Conservation (phyloP, 2,113 vertebrate genomes). For the Genyomyrus donnyi region DNA sequence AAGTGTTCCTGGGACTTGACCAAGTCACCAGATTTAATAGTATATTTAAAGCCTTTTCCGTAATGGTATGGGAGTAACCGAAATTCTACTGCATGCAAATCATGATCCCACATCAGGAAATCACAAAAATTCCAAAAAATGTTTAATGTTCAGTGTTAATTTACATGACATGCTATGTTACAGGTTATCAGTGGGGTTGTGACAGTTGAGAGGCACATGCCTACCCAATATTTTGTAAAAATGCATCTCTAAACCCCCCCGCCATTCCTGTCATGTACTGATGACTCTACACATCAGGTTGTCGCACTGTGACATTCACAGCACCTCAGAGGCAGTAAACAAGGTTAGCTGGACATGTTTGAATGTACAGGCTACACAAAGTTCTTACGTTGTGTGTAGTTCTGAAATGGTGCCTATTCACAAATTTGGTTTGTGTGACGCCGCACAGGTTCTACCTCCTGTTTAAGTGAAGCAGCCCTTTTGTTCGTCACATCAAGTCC, state of each 20-base stretch:
- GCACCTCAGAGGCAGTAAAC: not conserved
- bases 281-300: not conserved
- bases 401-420: not conserved
- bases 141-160: not conserved
- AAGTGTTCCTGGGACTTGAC: not conserved
- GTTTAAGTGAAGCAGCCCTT: not conserved
- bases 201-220: not conserved
- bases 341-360: not conserved
- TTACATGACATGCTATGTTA: not conserved
- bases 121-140: not conserved
- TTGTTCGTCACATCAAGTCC: not conserved
- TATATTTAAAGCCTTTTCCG: not conserved
- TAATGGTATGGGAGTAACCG: not conserved
- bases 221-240: not conserved
- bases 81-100: not conserved
- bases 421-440: not conserved
- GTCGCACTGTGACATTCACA: not conserved
- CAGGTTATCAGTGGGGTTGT: not conserved
- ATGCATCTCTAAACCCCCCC: not conserved
- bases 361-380: not conserved
- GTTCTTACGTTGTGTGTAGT: not conserved
- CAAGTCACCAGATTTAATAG: not conserved
- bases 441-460: not conserved
- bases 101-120: not conserved
- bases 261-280: not conserved